Evolutionary conservation across 2,797 vertebrate species (phyloP).

Genomic region (Cygnus olor): DNA sequence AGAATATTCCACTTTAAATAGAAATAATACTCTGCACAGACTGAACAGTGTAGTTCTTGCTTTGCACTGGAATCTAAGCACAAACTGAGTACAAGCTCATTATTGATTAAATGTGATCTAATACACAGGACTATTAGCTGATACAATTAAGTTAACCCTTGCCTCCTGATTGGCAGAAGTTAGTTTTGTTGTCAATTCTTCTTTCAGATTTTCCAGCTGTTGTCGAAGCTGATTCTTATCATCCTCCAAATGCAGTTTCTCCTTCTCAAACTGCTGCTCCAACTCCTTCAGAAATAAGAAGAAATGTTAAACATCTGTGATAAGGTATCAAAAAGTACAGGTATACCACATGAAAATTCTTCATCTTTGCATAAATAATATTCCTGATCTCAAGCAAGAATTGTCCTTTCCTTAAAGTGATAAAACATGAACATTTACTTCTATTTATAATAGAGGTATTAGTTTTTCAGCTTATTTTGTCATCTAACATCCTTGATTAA

Average conservation of each 20-base stretch:
- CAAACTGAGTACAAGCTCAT: background rate
- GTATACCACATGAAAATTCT: background rate
- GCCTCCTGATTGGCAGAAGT: slow-evolving; percentile 90
- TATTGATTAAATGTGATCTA: background rate
- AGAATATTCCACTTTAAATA: background rate
- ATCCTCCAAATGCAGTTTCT: slow-evolving; percentile 89
- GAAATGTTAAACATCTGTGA: background rate
- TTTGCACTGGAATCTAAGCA: background rate
- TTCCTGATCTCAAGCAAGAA: background rate
- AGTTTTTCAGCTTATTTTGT: background rate
- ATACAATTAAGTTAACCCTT: slow-evolving; percentile 53
- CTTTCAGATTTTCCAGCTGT: slow-evolving; percentile 88
- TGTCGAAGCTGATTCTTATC: slow-evolving; percentile 89
- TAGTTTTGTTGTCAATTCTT: slow-evolving; percentile 89
- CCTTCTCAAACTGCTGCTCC: slow-evolving; percentile 92
- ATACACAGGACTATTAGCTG: background rate
- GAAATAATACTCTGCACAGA: background rate
- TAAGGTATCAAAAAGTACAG: background rate
- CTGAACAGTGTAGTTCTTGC: background rate
- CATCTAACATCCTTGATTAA: background rate
- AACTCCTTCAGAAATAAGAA: slow-evolving; percentile 84
- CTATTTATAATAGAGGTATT: background rate
- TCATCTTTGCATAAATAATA: background rate
- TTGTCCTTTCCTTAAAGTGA: background rate
- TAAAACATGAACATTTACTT: background rate